Evolutionary conservation across 1,140 invertebrate genomes (phyloP).

Genomic region (Brachionus plicatilis): DNA sequence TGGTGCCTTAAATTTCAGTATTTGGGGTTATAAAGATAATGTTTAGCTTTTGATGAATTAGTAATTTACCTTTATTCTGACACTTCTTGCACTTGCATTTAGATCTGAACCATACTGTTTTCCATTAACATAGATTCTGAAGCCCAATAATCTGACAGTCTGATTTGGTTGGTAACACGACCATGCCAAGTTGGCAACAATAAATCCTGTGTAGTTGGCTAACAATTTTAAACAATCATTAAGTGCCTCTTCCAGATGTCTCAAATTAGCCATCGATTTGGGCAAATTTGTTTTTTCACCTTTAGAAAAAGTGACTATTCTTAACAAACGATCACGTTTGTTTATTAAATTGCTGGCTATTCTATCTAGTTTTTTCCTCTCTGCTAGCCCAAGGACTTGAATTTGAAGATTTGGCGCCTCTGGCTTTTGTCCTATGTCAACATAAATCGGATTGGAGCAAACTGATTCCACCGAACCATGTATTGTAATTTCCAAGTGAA

Average conservation of each 20-base stretch:
- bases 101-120: conserved; percentile 54
- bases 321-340: conserved; percentile 49
- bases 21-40: no score
- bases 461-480: conserved; percentile 51
- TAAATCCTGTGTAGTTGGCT: conserved; percentile 50
- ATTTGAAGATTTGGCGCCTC: conserved; percentile 52
- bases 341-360: conserved; percentile 54
- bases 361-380: conserved; percentile 52
- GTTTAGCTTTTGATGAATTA: no score
- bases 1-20: no score
- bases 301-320: neutral
- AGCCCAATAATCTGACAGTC: conserved; percentile 49
- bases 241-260: conserved; percentile 50
- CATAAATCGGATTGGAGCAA: conserved; percentile 48
- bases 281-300: conserved; percentile 45
- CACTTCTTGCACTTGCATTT: conserved; percentile 48
- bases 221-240: conserved; percentile 50
- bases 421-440: conserved; percentile 49
- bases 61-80: conserved; percentile 49
- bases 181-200: conserved; percentile 53
- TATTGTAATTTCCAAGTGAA: conserved; percentile 43
- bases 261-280: conserved; percentile 48
- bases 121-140: conserved; percentile 53
- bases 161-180: conserved; percentile 50
- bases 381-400: conserved; percentile 51